A percentile compares a stretch with the other conserved stretches of the same genome.
Conservation (phyloP, 2,113 vertebrate species). For the Microtus ochrogaster region DNA sequence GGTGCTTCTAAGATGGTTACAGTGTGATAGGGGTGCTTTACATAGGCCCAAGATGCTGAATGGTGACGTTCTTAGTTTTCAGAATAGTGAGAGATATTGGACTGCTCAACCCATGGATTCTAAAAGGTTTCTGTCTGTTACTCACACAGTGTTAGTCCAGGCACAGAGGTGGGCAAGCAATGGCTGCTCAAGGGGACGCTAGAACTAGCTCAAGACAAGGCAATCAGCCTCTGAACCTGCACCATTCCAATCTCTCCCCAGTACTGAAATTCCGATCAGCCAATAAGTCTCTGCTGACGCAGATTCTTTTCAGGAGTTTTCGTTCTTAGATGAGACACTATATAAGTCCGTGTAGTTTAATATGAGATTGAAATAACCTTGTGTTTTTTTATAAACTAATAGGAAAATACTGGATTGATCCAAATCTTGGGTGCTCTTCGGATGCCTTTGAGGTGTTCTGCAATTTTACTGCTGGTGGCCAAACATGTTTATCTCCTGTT, state of each 20-base stretch:
- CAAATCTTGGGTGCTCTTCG: conserved; percentile 96
- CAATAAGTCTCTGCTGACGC: background rate
- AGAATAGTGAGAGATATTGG: background rate
- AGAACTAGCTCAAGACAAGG: background rate
- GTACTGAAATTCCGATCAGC: background rate
- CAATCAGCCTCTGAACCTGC: background rate
- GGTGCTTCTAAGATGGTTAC: background rate
- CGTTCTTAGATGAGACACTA: background rate
- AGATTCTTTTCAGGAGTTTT: too few relatives aligned
- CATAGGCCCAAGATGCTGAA: background rate
- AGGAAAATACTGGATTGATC: conserved; percentile 99
- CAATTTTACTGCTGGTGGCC: conserved; percentile 98
- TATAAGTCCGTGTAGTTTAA: background rate
- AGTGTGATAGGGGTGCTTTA: background rate
- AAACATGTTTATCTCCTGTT: conserved; percentile 94
- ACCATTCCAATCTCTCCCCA: background rate
- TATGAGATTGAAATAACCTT: conserved; percentile 53
- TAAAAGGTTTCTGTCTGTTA: background rate
- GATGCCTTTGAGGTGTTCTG: conserved; percentile 98
- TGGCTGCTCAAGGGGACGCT: background rate
- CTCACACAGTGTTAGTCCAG: background rate
- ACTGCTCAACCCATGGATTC: background rate
- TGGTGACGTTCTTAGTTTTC: background rate
- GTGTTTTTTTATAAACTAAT: conserved; percentile 67
- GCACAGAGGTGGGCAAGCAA: background rate